Evolutionary conservation across 2,113 vertebrate genomes (phyloP).

Genomic region (Perccottus glenii): DNA sequence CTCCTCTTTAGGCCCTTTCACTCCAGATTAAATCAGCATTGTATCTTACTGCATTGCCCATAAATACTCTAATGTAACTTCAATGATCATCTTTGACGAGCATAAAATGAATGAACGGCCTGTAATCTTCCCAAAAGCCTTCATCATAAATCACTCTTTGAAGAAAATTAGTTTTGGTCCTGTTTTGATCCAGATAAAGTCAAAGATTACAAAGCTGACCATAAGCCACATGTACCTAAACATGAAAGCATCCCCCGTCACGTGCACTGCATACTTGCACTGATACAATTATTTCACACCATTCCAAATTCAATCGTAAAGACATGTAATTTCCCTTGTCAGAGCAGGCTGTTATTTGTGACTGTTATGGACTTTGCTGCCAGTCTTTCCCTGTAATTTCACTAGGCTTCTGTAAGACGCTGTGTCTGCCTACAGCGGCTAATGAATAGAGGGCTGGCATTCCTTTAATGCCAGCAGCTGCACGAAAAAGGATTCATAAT

Average conservation of each 20-base stretch:
- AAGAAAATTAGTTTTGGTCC: constrained; percentile 37
- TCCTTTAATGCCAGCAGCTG: constrained; percentile 60
- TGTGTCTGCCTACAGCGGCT: constrained; percentile 65
- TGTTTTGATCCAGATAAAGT: constrained; percentile 35
- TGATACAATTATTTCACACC: constrained; percentile 45
- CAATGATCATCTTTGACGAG: neutral
- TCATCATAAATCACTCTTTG: constrained; percentile 31
- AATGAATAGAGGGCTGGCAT: constrained; percentile 67
- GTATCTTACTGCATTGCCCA: constrained; percentile 1
- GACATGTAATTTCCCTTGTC: constrained; percentile 72
- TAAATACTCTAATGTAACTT: neutral
- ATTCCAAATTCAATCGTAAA: constrained; percentile 64
- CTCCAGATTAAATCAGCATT: constrained; percentile 14
- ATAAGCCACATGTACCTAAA: constrained; percentile 37
- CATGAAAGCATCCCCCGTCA: constrained; percentile 48
- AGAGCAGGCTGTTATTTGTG: constrained; percentile 75
- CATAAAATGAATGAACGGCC: constrained; percentile 23
- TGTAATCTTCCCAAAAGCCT: constrained; percentile 32
- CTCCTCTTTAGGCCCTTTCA: constrained; percentile 17
- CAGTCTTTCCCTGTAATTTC: constrained; percentile 75
- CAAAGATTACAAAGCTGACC: constrained; percentile 29
- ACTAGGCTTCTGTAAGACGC: constrained; percentile 70
- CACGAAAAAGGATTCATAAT: constrained; percentile 46
- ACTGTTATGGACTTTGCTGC: constrained; percentile 72
- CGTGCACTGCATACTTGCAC: constrained; percentile 34